A percentile compares a stretch with the other conserved stretches of the same genome.
These are phyloP conservation scores for Isurus oxyrinchus DNA, from an alignment of 2,113 vertebrate genomes.

Conservation along the genomic window DNA sequence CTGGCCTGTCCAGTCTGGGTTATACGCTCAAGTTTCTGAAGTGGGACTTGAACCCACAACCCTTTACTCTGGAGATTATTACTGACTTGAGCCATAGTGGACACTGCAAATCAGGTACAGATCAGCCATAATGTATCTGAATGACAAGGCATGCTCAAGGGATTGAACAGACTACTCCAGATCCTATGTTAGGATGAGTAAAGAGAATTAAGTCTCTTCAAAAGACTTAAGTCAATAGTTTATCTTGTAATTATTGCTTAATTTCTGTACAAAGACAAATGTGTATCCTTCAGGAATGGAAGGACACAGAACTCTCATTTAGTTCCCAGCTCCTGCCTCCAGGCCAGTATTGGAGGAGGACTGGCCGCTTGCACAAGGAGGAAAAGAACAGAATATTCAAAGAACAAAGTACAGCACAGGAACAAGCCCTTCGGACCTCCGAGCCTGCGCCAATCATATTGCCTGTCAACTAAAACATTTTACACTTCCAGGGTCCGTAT, in stretches of 20 bases:
- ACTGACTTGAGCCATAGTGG: background rate
- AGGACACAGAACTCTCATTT: background rate
- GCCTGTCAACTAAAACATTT: too few species aligned
- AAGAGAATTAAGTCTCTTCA: background rate
- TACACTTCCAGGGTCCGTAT: too few species aligned
- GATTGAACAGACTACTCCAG: background rate
- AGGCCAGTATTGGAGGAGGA: background rate
- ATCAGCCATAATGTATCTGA: background rate
- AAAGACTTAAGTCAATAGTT: background rate
- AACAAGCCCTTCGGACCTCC: too few species aligned
- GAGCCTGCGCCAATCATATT: too few species aligned
- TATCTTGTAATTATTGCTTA: too few species aligned
- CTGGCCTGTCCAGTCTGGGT: background rate
- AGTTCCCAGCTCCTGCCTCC: background rate
- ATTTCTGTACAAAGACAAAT: too few species aligned
- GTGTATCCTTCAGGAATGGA: background rate
- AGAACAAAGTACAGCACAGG: too few species aligned
- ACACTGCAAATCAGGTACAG: background rate
- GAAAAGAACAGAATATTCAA: too few species aligned
- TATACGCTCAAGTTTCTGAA: background rate
- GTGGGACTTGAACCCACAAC: background rate
- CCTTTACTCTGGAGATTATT: background rate
- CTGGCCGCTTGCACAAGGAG: too few species aligned
- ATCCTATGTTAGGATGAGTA: background rate
- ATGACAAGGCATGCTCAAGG: background rate